phyloP scores from a whole-genome alignment of 2,797 vertebrate genomes.

The Helicolenus hilgendorfi region DNA sequence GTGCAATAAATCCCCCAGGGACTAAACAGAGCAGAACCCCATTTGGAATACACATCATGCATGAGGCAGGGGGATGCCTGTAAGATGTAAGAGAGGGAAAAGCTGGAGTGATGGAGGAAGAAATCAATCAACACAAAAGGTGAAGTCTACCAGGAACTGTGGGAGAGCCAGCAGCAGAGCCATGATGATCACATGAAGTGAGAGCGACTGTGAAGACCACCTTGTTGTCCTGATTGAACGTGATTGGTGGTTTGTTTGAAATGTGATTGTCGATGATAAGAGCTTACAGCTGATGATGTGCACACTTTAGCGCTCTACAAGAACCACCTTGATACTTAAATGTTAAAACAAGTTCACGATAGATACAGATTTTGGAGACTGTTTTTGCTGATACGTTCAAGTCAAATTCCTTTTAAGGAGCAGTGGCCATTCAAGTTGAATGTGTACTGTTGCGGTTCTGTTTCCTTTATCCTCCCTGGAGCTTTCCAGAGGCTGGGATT shows the following conservation, averaged over 20 bases:
- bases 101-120: background rate
- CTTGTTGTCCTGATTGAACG: conserved; percentile 31
- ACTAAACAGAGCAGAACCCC: background rate
- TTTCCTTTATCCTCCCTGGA: conserved; percentile 54
- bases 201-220: background rate
- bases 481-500: conserved; percentile 40
- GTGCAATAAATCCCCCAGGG: conserved; percentile 1
- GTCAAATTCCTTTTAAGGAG: background rate
- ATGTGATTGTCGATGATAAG: conserved; percentile 42
- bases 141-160: background rate
- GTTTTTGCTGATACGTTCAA: conserved; percentile 4
- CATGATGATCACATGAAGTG: background rate
- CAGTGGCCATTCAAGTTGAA: background rate
- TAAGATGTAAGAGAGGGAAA: background rate
- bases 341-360: background rate
- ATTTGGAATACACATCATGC: conserved; percentile 6
- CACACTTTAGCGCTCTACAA: background rate
- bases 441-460: conserved; percentile 5
- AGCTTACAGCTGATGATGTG: conserved; percentile 22
- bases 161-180: background rate
- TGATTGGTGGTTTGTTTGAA: conserved; percentile 41
- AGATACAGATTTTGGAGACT: background rate
- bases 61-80: background rate
- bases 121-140: conserved; percentile 14
- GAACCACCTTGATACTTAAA: background rate